phyloP scores from a whole-genome alignment of 2,797 vertebrate species.

The Gallinago solitaria region DNA sequence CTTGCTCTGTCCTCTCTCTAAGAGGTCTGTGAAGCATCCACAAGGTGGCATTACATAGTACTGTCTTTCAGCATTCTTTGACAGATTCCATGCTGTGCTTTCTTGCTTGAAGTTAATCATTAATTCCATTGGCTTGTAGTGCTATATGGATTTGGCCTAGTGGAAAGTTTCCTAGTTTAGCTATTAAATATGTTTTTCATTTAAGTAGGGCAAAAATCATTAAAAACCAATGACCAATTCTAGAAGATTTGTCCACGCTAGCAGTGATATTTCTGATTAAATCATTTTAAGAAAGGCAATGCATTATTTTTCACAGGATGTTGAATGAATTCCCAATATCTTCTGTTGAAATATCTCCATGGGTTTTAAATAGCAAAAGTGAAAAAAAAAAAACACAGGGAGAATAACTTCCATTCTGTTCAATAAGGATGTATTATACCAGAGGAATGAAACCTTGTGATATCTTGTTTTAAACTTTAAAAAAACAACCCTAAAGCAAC shows the following conservation, averaged over 20 bases:
- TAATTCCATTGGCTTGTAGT: background rate
- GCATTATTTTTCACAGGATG: background rate
- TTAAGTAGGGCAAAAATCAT: background rate
- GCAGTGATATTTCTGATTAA: background rate
- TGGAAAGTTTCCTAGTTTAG: background rate
- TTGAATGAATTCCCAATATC: background rate
- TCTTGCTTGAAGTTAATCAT: background rate
- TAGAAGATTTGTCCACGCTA: background rate
- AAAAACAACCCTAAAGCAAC: background rate
- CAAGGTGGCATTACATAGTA: slow-evolving; percentile 14
- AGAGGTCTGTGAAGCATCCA: background rate
- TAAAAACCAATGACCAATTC: background rate
- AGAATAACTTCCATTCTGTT: background rate
- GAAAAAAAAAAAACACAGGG: too few relatives aligned
- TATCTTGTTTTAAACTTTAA: background rate
- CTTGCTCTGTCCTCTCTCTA: background rate
- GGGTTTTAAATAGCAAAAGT: background rate
- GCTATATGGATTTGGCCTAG: background rate
- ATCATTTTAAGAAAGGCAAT: background rate
- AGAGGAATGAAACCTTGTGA: background rate
- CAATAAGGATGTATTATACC: background rate
- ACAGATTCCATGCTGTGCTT: background rate
- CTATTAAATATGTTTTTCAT: background rate
- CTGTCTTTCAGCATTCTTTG: background rate
- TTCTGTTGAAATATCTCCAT: background rate